Evolutionary conservation across 2,888 invertebrate genomes (phyloP), one percentile per base, ranked within the genome.

Genomic region (Rhagonycha fulva): DNA sequence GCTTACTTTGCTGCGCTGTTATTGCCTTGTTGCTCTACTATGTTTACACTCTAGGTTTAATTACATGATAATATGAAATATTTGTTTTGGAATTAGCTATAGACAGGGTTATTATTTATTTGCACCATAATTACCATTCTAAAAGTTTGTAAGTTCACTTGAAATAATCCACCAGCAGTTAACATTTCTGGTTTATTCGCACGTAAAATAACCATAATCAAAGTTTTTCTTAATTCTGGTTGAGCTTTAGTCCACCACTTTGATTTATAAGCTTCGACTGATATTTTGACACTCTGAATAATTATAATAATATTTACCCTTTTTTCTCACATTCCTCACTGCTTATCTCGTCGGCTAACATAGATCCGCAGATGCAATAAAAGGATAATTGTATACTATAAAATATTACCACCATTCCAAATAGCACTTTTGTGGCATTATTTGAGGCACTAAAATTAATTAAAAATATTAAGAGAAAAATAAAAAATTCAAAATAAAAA

Each of bases 121-220:
- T 2, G 19, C 19, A 2, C 19, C 19, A 19, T 19, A 19, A 19
- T 61, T 61, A 61, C 61, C 14, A 7, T 14, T 14, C 19, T 60
- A 32, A 70, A 70, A 19, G 60, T 47, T 61, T 70, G 60, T 12
- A 70, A 60, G 47, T 70, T 70, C 4, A 70, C 14, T 5, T 32
- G 23, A 32, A 70, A 47, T 14, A 70, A 14, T 14, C 60, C 60
- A 9, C 70, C 70, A 26, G 70, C 70, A n/a, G 70, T 70, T 70
- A 70, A 23, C 2, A 60, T 61, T 62, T 70, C 70, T n/a, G 30
- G n/a, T 26, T 62, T 60, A 14, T 70, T 70, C 4, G 70, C 61
- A n/a, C 70, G 47, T 26, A 23, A 61, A 61, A 70, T 70, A 4
- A 70, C 19, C 47, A 70, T 14, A 19, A 26, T 61, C 9, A 24